Evolutionary conservation across 2,888 invertebrate species (phyloP).

Genomic region (Pyrrhosoma nymphula): DNA sequence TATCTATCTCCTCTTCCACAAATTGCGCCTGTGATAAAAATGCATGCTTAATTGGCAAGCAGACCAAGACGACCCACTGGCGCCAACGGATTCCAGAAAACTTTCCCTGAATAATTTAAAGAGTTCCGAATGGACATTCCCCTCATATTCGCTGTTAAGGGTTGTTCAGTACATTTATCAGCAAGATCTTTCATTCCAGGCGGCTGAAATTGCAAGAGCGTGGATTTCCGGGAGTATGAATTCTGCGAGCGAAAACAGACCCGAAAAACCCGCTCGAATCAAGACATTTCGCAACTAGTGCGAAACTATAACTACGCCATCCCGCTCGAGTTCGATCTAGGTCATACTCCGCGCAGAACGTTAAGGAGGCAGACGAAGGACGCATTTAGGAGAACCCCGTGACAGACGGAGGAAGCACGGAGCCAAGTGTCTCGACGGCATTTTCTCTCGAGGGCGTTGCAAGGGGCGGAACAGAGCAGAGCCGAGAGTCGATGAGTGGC

Average conservation of each 20-base stretch:
- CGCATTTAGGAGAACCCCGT: background rate
- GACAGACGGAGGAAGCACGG: background rate
- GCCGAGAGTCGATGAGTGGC: background rate
- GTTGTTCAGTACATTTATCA: background rate
- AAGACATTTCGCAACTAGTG: background rate
- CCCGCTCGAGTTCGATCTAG: background rate
- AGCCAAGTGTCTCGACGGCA: conserved; percentile 1
- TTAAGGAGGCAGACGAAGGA: background rate
- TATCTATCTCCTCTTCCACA: background rate
- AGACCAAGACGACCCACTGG: background rate
- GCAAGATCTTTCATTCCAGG: background rate
- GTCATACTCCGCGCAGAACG: background rate
- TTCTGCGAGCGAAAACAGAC: background rate
- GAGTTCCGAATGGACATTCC: background rate
- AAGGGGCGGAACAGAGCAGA: background rate
- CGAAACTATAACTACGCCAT: background rate
- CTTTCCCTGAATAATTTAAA: background rate
- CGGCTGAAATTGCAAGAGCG: background rate
- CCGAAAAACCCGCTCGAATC: background rate
- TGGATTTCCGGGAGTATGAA: background rate
- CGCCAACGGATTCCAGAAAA: background rate
- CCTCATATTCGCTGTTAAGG: background rate
- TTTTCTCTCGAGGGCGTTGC: background rate
- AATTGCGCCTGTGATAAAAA: background rate
- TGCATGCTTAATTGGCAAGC: background rate